Conservation (phyloP, 2,113 vertebrate genomes). For the Pluvialis apricaria region DNA sequence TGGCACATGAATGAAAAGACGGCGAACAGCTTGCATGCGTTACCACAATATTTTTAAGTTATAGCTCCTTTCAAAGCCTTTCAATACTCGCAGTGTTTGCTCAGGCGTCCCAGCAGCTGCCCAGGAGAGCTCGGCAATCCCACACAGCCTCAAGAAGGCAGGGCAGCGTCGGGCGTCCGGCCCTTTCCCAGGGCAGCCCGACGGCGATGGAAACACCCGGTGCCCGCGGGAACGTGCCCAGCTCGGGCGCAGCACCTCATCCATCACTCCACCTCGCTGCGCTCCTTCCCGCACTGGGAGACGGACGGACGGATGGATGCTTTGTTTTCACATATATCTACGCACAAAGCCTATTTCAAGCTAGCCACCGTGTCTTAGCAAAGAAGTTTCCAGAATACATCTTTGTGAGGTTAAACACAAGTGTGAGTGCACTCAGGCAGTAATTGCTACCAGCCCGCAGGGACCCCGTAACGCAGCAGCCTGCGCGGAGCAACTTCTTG, state of each 20-base stretch:
- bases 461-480: neutral
- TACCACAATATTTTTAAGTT: neutral
- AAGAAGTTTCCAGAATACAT: conserved; percentile 23
- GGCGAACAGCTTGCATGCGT: neutral
- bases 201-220: fast-evolving
- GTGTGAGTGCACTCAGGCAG: neutral
- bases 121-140: neutral
- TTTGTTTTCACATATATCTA: neutral
- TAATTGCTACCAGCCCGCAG: conserved; percentile 40
- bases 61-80: neutral
- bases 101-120: neutral
- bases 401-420: neutral
- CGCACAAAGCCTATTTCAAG: neutral
- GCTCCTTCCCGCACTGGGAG: fast-evolving
- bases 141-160: neutral
- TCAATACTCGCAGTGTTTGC: neutral
- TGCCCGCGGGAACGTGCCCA: neutral
- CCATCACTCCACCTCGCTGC: neutral
- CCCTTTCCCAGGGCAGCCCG: neutral
- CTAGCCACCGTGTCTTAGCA: neutral
- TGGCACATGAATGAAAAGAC: neutral
- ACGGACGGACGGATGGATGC: too few relatives aligned
- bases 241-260: neutral
- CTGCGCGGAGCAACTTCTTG: neutral
- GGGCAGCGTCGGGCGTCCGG: neutral